Base-by-base conservation (phyloP, 2,888 invertebrate genomes). In the Heliconius ismenius region DNA sequence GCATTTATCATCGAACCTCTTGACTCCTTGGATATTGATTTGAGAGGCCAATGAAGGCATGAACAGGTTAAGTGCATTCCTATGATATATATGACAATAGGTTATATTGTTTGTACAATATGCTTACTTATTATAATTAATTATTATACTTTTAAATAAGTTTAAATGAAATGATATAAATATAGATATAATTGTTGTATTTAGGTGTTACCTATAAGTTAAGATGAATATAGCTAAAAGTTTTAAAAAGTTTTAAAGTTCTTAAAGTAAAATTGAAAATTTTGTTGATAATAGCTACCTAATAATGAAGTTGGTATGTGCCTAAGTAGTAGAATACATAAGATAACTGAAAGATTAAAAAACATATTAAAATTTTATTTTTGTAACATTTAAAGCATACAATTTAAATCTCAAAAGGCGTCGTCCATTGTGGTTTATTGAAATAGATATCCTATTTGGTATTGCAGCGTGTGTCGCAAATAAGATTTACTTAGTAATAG, bases 381-480 rank as follows among this genome's bases (percentile, higher is more conserved):
- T n/a, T 21, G 1, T n/a, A 58, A 10, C 10, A n/a, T 58, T n/a
- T 18, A 58, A 58, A 21, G 54, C 21, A 54, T 69, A 54, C 10
- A 69, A 69, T 49, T 28, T 28, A 28, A 32, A 54, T 7, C 3
- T 70, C 15, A 58, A 32, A 54, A 54, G 54, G 28, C 49, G 69
- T 69, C 43, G 32, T 43, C 62, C 18, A 32, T 75, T 63, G 43
- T 49, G 28, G 32, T 75, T 32, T 69, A 43, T 58, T 74, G 64
- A 64, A 70, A 54, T 32, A 32, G 28, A 36, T 77, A 21, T 65
- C 73, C 60, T 76, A 28, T 39, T 69, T 64, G 67, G 60, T 79
- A 68, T 74, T 74, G 77, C 74, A 49, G 39, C 64, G 63, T 70
- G 43, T 78, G 72, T 77, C 65, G 76, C 73, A 77, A 79, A 77